A percentile compares a stretch with the other conserved stretches of the same genome.
Conservation (phyloP, 1,140 invertebrate species). For the Leptinotarsa undecemlineata region DNA sequence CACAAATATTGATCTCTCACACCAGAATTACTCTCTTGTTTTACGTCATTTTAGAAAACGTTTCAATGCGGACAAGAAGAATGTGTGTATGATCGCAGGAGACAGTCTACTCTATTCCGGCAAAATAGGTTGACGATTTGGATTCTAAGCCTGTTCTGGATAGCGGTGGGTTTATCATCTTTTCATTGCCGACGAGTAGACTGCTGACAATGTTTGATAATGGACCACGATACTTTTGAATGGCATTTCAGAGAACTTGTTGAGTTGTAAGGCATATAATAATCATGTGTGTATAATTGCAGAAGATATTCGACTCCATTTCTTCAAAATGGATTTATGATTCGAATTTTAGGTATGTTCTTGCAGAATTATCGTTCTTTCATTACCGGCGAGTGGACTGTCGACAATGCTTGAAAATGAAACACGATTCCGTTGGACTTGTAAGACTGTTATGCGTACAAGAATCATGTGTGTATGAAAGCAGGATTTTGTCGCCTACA, state of each 20-base stretch:
- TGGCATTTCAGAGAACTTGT: slow-evolving; percentile 6
- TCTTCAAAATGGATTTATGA: not conserved
- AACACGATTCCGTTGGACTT: not conserved
- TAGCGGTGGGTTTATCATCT: not conserved
- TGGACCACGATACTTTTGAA: slow-evolving; percentile 7
- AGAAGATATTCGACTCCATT: not conserved
- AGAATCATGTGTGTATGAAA: not conserved
- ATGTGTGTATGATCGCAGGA: not conserved
- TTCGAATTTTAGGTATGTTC: not conserved
- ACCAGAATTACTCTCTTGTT: no score
- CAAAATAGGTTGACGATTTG: no score
- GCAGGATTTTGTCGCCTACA: not conserved
- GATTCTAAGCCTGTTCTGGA: no score
- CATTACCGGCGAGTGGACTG: not conserved
- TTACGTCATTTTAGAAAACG: no score
- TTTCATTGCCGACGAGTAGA: not conserved
- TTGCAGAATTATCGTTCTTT: not conserved
- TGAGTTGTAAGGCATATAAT: slow-evolving; percentile 9
- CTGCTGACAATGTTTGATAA: slow-evolving; percentile 30
- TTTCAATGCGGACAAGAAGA: slow-evolving; percentile 8
- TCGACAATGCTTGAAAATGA: slow-evolving; percentile 31
- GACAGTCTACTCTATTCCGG: not conserved
- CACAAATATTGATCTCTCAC: no score
- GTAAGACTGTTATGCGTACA: slow-evolving; percentile 9
- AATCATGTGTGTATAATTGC: not conserved